A percentile compares a stretch with the other conserved stretches of the same genome.
Evolutionary conservation across 2,113 vertebrate species (phyloP).

Genomic region (Vulpes vulpes): DNA sequence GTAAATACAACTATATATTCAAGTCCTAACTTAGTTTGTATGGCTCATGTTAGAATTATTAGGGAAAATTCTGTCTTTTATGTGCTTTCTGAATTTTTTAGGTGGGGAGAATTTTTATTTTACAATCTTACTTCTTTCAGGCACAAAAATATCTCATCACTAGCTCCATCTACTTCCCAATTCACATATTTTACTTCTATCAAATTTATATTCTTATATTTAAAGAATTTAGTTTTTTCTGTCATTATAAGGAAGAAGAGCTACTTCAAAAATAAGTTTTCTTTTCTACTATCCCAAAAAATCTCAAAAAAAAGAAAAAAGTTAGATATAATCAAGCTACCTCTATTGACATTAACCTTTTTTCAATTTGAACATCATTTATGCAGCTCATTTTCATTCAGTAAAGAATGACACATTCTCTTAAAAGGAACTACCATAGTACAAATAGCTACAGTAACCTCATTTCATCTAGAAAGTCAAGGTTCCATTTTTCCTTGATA

Average conservation of each 20-base stretch:
- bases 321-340: background rate
- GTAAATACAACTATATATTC: background rate
- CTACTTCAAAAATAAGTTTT: background rate
- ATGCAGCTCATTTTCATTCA: slow-evolving; percentile 23
- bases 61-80: background rate
- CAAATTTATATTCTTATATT: background rate
- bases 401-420: background rate
- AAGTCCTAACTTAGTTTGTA: background rate
- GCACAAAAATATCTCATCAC: background rate
- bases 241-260: background rate
- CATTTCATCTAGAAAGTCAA: slow-evolving; percentile 31
- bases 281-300: background rate
- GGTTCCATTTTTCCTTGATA: slow-evolving; percentile 32
- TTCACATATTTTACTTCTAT: slow-evolving; percentile 24
- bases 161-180: background rate
- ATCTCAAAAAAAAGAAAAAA: background rate
- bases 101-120: background rate
- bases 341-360: background rate
- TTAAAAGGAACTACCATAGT: background rate
- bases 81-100: background rate
- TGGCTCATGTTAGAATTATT: background rate
- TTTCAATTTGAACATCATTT: background rate
- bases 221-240: background rate
- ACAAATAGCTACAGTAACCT: background rate
- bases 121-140: background rate